These are phyloP conservation scores for Dryas iulia DNA, from an alignment of 1,140 invertebrate species.

Conservation along the genomic window DNA sequence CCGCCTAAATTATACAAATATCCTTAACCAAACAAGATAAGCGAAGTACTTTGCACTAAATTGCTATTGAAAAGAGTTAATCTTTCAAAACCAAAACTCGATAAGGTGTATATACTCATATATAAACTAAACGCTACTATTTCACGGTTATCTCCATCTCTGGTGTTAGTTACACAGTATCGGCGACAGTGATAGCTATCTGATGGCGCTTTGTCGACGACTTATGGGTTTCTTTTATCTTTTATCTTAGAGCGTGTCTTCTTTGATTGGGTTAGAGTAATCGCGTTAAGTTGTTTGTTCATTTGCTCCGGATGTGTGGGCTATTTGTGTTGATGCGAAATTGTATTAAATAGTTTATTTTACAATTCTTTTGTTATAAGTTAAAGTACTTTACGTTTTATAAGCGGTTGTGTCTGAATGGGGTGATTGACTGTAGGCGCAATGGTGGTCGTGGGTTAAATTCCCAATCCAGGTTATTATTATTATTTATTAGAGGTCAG, in stretches of 20 bases:
- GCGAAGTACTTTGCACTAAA: background rate
- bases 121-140: constrained; percentile 29
- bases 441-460: too few species aligned
- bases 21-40: too few species aligned
- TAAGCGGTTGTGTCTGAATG: too few species aligned
- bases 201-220: constrained; percentile 38
- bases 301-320: background rate
- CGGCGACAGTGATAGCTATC: constrained; percentile 33
- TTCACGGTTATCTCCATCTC: constrained; percentile 50
- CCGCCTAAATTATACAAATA: too few species aligned
- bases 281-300: constrained; percentile 11
- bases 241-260: constrained; percentile 13
- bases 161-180: constrained; percentile 54
- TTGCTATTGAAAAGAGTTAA: background rate
- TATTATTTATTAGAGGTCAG: too few species aligned
- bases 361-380: too few species aligned
- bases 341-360: background rate
- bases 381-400: too few species aligned
- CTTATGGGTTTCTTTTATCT: constrained; percentile 18
- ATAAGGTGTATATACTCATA: background rate
- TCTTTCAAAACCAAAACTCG: background rate
- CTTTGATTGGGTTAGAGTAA: constrained; percentile 16
- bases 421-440: too few species aligned
- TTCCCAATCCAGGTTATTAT: too few species aligned
- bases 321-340: background rate